Conservation (phyloP, 2,797 vertebrate species). For the Sparidentex hasta region DNA sequence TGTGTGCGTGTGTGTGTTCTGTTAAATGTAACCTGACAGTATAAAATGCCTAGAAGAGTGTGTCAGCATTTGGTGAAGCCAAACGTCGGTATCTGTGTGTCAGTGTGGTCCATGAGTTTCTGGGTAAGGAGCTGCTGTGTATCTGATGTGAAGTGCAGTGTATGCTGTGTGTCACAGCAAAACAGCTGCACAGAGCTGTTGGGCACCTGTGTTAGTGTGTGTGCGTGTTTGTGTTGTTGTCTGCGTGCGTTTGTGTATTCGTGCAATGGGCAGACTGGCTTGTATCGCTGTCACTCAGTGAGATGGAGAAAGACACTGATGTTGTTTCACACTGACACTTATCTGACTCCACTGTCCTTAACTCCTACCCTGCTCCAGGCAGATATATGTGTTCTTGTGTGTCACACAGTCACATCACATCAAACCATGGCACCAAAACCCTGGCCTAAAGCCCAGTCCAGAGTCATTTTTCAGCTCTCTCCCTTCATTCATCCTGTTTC, state of each 20-base stretch:
- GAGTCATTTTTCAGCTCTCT: slow-evolving; percentile 48
- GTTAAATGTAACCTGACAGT: slow-evolving; percentile 70
- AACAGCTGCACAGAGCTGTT: slow-evolving; percentile 71
- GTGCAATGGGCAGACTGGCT: slow-evolving; percentile 67
- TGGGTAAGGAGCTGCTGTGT: slow-evolving; percentile 54
- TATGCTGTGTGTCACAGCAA: slow-evolving; percentile 82
- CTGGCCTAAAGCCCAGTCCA: slow-evolving; percentile 73
- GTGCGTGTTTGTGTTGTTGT: slow-evolving; percentile 44
- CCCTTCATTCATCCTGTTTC: slow-evolving; percentile 28
- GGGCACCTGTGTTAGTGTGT: slow-evolving; percentile 70
- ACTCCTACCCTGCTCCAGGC: slow-evolving; percentile 76
- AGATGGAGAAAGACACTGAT: slow-evolving; percentile 82
- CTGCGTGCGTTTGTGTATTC: slow-evolving; percentile 36
- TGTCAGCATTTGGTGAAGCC: slow-evolving; percentile 70
- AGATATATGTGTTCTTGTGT: slow-evolving; percentile 63
- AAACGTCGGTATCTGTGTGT: slow-evolving; percentile 52
- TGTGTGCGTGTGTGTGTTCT: slow-evolving; percentile 44
- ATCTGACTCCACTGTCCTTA: slow-evolving; percentile 83
- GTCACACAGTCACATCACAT: slow-evolving; percentile 81
- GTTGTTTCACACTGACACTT: slow-evolving; percentile 82
- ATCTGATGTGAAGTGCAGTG: slow-evolving; percentile 78
- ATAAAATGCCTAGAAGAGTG: slow-evolving; percentile 68
- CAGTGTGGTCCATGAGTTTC: slow-evolving; percentile 60
- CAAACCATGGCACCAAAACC: slow-evolving; percentile 76
- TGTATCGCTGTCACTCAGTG: slow-evolving; percentile 84